Evolutionary conservation across 2,113 vertebrate genomes (phyloP), one percentile per base, ranked within the genome.

Genomic region (Onychostoma macrolepis): DNA sequence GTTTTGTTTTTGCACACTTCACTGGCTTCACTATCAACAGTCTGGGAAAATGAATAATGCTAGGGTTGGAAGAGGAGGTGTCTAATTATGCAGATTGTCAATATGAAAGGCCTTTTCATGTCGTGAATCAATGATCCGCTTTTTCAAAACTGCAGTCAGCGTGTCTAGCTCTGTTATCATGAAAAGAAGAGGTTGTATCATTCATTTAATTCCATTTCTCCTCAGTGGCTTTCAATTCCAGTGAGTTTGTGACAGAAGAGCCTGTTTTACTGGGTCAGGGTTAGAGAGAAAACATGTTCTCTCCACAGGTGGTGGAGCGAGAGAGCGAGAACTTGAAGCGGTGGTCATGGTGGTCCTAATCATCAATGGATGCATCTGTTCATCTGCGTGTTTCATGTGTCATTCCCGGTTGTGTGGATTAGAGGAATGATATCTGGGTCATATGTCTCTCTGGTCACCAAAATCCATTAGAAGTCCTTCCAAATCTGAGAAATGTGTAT

Each of bases 241-340:
- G 48, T 33, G 65, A 0, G 67, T 21, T 36, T 24, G 30, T 58
- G 11, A 65, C 41, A 24, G 80, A 67, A 8, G 19, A 26, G 63
- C 26, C 43, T 50, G 80, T 69, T 83, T 83, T 69, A 65, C 13
- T 65, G 61, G 80, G 36, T 69, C 58, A 65, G 80, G n/a, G 58
- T 43, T 81, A 13, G 13, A 17, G 58, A 19, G 45, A 15, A 48
- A 81, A 10, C 79, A 43, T 28, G 58, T 81, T 65, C 36, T 69
- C 38, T 33, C 63, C 63, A 50, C 63, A 48, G 80, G 80, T 63
- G 58, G 36, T 81, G 6, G 48, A 30, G 26, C 10, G 17, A 78
- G 19, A 78, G 30, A 2, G 0, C 21, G 21, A 58, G 33, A 38
- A 13, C 56, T n/a, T n/a, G n/a, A n/a, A 21, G 21, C 7, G 30